Evolutionary conservation across 2,113 vertebrate species (phyloP).

Genomic region (Sus scrofa): DNA sequence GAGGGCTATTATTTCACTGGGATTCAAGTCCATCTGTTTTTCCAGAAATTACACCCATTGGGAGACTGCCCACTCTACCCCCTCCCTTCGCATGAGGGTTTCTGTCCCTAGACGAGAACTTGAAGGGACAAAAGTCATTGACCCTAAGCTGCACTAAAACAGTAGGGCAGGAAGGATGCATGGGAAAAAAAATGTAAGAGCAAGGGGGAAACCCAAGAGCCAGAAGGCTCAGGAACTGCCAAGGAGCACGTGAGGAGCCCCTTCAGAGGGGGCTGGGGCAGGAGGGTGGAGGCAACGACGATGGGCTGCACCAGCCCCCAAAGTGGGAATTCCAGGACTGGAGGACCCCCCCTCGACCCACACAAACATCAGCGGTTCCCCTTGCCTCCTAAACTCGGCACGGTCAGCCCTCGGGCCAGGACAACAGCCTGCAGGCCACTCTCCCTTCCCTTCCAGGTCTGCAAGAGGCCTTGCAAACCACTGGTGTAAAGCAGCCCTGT

Average conservation of each 20-base stretch:
- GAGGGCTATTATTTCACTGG: constrained; percentile 13
- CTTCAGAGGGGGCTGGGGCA: neutral
- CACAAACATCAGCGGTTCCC: neutral
- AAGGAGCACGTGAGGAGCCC: neutral
- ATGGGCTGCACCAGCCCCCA: neutral
- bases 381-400: neutral
- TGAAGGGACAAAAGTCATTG: constrained; percentile 61
- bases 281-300: neutral
- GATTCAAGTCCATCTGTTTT: constrained; percentile 56
- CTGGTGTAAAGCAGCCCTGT: neutral
- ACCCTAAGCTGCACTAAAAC: constrained; percentile 53
- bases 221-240: constrained; percentile 55
- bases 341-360: neutral
- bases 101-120: constrained; percentile 57
- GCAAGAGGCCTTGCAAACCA: neutral
- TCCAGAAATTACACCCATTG: constrained; percentile 70
- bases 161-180: constrained; percentile 61
- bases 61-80: neutral
- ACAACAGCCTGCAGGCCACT: neutral
- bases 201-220: constrained; percentile 64
- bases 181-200: constrained; percentile 46
- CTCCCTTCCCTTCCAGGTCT: neutral
- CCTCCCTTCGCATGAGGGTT: neutral
- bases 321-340: neutral
- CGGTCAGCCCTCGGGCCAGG: accelerated